Percentiles rank a stretch among this genome's conserved stretches.
Conservation (phyloP, 2,797 vertebrate genomes). For the Lerista edwardsae region DNA sequence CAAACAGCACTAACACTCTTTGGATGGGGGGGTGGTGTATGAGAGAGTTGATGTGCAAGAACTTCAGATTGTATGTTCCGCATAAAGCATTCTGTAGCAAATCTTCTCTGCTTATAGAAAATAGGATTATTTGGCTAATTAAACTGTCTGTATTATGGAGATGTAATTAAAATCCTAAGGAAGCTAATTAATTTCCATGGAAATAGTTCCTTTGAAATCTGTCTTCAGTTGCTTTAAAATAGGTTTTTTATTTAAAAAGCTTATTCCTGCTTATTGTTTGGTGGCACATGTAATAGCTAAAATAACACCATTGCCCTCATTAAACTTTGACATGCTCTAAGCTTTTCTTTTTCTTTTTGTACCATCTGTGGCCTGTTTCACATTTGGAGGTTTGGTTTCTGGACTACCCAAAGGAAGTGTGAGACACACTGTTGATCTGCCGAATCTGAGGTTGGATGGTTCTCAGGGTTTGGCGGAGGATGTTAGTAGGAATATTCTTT, state of each 20-base stretch:
- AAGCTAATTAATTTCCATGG: slow-evolving; percentile 78
- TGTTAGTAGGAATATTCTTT: neutral
- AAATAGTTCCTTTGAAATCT: slow-evolving; percentile 72
- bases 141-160: slow-evolving; percentile 64
- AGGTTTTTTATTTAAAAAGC: slow-evolving; percentile 71
- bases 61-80: slow-evolving; percentile 42
- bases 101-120: slow-evolving; percentile 41
- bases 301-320: neutral
- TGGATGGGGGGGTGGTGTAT: too few species aligned
- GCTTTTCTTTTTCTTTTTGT: slow-evolving; percentile 28
- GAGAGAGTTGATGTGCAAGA: neutral
- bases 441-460: neutral
- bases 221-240: slow-evolving; percentile 70
- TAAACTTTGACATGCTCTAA: slow-evolving; percentile 15
- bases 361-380: slow-evolving; percentile 35
- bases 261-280: slow-evolving; percentile 75
- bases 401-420: neutral
- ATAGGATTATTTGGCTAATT: slow-evolving; percentile 71
- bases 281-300: slow-evolving; percentile 50
- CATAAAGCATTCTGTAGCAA: slow-evolving; percentile 52
- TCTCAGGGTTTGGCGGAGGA: neutral
- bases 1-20: too few species aligned
- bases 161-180: slow-evolving; percentile 74
- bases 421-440: neutral
- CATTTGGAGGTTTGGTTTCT: slow-evolving; percentile 24